Percentiles rank a stretch among this genome's conserved stretches.
These are phyloP conservation scores for Rhea pennata DNA, from an alignment of 2,113 vertebrate species.

Conservation along the genomic window DNA sequence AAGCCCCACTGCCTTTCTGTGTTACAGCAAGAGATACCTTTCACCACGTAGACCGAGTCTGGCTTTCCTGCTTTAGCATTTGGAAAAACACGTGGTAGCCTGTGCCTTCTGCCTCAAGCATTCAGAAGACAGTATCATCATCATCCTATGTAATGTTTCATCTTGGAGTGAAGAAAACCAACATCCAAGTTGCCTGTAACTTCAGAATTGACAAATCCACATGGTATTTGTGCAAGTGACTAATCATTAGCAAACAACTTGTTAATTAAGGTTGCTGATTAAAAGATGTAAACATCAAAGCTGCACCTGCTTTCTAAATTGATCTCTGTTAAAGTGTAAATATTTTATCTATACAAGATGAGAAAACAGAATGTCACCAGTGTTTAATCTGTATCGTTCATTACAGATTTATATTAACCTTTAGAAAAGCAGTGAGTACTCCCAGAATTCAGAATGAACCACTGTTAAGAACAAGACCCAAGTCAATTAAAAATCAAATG, in stretches of 20 bases:
- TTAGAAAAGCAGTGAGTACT: conserved; percentile 24
- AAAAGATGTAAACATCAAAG: conserved; percentile 17
- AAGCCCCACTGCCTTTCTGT: not conserved
- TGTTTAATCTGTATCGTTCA: conserved; percentile 7
- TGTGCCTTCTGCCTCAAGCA: not conserved
- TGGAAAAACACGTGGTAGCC: not conserved
- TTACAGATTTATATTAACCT: conserved; percentile 43
- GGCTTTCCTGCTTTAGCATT: not conserved
- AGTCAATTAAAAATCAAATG: conserved; percentile 40
- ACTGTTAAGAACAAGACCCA: not conserved
- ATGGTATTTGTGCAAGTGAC: not conserved
- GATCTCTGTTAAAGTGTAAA: conserved; percentile 22
- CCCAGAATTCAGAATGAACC: not conserved
- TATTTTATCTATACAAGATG: conserved; percentile 38
- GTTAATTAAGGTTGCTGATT: conserved; percentile 49
- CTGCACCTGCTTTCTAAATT: conserved; percentile 35
- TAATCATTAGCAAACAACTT: conserved; percentile 42
- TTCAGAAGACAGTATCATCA: accelerated
- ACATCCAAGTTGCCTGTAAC: not conserved
- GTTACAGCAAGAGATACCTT: not conserved
- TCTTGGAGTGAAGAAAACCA: not conserved
- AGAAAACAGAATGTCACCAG: conserved; percentile 28
- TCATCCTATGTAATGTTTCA: not conserved
- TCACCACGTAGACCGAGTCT: no score
- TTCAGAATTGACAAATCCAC: not conserved